Evolutionary conservation across 2,113 vertebrate genomes (phyloP).

Genomic region (Bos indicus): DNA sequence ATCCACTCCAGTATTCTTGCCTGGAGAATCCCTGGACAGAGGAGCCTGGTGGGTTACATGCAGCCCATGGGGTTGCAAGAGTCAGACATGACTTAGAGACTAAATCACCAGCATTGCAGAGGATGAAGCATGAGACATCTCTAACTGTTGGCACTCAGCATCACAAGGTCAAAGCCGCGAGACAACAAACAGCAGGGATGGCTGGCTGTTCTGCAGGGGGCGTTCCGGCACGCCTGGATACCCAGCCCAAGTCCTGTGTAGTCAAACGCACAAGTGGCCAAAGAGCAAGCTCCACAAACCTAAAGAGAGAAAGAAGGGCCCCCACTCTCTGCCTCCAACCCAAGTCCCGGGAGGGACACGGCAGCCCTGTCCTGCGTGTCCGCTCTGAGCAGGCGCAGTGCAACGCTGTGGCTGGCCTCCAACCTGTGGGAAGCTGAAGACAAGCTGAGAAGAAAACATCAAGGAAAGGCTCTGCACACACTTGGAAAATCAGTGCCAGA

Average conservation of each 20-base stretch:
- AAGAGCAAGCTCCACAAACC: neutral
- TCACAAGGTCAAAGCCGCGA: neutral
- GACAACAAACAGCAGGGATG: neutral
- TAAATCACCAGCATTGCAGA: neutral
- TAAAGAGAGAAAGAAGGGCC: neutral
- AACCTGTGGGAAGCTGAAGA: neutral
- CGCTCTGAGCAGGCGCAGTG: neutral
- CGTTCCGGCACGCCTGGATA: neutral
- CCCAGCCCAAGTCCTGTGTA: neutral
- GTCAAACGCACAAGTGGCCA: neutral
- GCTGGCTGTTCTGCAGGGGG: neutral
- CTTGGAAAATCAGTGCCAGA: neutral
- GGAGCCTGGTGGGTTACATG: neutral
- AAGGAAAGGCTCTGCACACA: neutral
- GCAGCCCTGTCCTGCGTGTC: neutral
- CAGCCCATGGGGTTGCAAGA: neutral
- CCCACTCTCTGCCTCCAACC: neutral
- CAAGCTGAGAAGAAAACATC: neutral
- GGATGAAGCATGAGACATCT: neutral
- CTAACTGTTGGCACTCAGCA: neutral
- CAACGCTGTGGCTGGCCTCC: accelerated
- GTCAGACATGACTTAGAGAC: neutral
- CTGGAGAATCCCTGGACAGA: neutral
- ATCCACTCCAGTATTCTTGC: neutral
- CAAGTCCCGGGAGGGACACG: neutral